A percentile compares a stretch with the other conserved stretches of the same genome.
These are phyloP conservation scores for Boleophthalmus pectinirostris DNA, from an alignment of 2,113 vertebrate genomes.

Conservation along the genomic window DNA sequence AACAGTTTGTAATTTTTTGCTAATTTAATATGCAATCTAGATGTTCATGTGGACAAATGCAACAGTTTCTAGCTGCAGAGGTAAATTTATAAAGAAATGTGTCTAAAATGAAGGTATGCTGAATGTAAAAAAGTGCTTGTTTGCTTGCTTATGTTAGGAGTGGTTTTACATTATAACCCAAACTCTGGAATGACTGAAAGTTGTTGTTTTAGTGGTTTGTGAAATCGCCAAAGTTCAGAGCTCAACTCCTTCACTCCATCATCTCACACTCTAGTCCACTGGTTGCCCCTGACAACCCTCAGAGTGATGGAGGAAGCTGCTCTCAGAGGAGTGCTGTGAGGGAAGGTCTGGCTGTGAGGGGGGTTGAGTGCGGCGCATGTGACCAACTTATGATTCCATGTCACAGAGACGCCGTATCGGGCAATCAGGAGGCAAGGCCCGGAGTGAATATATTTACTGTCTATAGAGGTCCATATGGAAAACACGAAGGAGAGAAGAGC, in stretches of 20 bases:
- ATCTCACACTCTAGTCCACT: conserved; percentile 51
- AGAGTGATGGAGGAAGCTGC: conserved; percentile 36
- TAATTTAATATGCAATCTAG: no score
- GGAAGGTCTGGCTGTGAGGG: background rate
- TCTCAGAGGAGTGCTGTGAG: conserved; percentile 27
- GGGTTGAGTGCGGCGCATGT: background rate
- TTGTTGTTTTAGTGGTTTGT: background rate
- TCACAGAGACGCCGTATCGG: background rate
- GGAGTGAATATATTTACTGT: background rate
- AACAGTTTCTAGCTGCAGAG: background rate
- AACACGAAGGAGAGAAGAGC: background rate
- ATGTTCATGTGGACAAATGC: conserved; percentile 2
- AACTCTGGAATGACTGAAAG: background rate
- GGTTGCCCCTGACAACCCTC: conserved; percentile 69
- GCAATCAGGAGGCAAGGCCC: background rate
- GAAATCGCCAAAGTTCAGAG: conserved; percentile 55
- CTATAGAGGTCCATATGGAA: background rate
- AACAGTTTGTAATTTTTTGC: no score
- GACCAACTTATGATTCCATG: background rate
- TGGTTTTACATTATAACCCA: background rate
- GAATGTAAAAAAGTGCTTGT: background rate
- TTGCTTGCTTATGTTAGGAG: background rate
- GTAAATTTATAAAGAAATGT: background rate
- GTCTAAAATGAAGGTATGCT: background rate
- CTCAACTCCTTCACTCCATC: conserved; percentile 58